A percentile compares a stretch with the other conserved stretches of the same genome.
phyloP scores from a whole-genome alignment of 2,797 vertebrate species.

The Enteromius paludinosus region DNA sequence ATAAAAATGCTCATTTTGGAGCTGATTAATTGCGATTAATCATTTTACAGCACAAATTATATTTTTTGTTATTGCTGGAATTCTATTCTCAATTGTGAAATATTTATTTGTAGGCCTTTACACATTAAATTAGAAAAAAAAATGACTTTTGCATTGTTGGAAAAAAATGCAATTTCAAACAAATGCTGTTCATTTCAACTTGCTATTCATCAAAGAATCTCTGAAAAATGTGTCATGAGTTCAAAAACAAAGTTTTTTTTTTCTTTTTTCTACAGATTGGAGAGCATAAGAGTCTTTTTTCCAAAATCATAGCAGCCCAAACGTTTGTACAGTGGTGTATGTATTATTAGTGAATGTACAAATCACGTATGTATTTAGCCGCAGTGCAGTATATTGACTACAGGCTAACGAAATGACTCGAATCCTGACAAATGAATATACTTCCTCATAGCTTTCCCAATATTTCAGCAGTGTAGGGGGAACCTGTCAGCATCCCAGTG shows the following conservation, averaged over 20 bases:
- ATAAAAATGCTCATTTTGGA: too few species aligned
- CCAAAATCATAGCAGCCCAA: neutral
- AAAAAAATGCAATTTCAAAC: neutral
- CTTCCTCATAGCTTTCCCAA: slow-evolving; percentile 19
- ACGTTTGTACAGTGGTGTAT: neutral
- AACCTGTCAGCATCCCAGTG: slow-evolving; percentile 22
- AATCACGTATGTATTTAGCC: neutral
- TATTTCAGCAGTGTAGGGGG: slow-evolving; percentile 45
- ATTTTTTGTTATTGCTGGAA: too few species aligned
- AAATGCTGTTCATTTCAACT: neutral
- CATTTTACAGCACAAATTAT: too few species aligned
- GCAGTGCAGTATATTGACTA: slow-evolving; percentile 36
- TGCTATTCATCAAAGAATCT: neutral
- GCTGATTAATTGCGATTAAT: too few species aligned
- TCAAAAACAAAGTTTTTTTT: neutral
- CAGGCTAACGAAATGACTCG: slow-evolving; percentile 32
- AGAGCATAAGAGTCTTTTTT: neutral
- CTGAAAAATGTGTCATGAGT: neutral
- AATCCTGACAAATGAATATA: slow-evolving; percentile 53
- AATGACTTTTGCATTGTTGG: neutral
- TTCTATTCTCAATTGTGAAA: too few species aligned
- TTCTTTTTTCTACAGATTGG: neutral
- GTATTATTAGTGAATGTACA: neutral
- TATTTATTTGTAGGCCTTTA: too few species aligned
- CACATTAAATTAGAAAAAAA: neutral